Percentiles rank a stretch among this genome's conserved stretches.
These are phyloP conservation scores for Cheilosia soror DNA, from an alignment of 2,888 invertebrate genomes.

Conservation along the genomic window DNA sequence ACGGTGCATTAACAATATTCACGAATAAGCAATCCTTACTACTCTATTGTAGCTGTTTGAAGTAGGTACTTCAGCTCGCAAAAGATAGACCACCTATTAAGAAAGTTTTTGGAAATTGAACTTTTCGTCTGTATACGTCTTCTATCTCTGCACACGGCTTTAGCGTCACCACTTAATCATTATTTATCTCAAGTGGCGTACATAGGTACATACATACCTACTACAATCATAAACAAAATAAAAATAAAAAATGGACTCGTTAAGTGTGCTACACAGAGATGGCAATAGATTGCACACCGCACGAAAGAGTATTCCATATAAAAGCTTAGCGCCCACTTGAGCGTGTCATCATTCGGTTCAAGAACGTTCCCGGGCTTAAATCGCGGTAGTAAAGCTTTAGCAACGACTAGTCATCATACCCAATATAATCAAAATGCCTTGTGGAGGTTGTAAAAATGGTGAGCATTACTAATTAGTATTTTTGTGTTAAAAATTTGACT, in stretches of 20 bases:
- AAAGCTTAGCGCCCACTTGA: conserved; percentile 47
- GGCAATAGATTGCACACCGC: conserved; percentile 64
- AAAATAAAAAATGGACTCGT: conserved; percentile 22
- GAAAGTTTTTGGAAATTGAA: conserved; percentile 9
- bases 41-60: no score
- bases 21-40: background rate
- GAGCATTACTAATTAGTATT: conserved; percentile 8
- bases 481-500: background rate
- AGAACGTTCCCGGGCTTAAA: conserved; percentile 36
- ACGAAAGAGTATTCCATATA: conserved; percentile 51
- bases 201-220: background rate
- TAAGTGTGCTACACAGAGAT: conserved; percentile 8
- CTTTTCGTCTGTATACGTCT: conserved; percentile 3
- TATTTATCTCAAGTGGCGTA: conserved; percentile 32
- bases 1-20: background rate
- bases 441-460: conserved; percentile 65
- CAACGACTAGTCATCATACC: conserved; percentile 3
- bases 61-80: no score
- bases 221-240: conserved; percentile 1
- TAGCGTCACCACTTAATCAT: conserved; percentile 39
- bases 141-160: conserved; percentile 58
- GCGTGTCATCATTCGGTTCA: conserved; percentile 64
- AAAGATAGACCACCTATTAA: no score
- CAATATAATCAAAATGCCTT: conserved; percentile 61
- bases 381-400: conserved; percentile 16